Evolutionary conservation across 2,113 vertebrate species (phyloP).

Genomic region (Syngnathus floridae): DNA sequence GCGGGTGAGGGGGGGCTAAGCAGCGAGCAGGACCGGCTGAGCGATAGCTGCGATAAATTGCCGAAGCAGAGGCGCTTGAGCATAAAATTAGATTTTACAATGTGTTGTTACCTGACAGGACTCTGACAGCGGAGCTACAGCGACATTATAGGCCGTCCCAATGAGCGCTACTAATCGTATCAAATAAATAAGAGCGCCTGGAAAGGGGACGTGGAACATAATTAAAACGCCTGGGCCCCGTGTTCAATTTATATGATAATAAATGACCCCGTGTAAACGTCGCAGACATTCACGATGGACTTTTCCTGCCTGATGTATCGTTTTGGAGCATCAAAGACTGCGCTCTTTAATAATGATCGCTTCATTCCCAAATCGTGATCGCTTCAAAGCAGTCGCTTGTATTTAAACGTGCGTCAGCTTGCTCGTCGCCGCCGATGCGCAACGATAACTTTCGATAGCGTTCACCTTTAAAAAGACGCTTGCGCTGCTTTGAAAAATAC

Average conservation of each 20-base stretch:
- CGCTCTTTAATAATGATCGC: background rate
- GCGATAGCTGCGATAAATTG: constrained; percentile 71
- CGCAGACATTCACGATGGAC: constrained; percentile 23
- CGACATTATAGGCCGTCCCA: constrained; percentile 62
- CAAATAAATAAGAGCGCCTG: constrained; percentile 67
- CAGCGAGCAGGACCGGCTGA: constrained; percentile 45
- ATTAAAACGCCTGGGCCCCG: constrained; percentile 60
- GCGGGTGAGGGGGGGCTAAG: background rate
- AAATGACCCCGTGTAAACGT: constrained; percentile 32
- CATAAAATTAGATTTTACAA: constrained; percentile 84
- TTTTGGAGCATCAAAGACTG: constrained; percentile 14
- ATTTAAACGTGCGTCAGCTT: background rate
- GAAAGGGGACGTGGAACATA: constrained; percentile 46
- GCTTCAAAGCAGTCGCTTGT: background rate
- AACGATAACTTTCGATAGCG: background rate
- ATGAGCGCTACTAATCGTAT: constrained; percentile 71
- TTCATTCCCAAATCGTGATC: background rate
- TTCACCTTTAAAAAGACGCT: too few species aligned
- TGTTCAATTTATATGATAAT: constrained; percentile 69
- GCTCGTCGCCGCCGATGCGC: background rate
- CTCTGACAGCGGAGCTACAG: constrained; percentile 71
- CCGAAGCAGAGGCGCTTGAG: constrained; percentile 75
- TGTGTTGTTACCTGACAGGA: constrained; percentile 78
- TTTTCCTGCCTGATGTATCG: constrained; percentile 25
- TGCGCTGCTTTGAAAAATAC: background rate